Evolutionary conservation across 1,140 invertebrate genomes (phyloP), one percentile per base, ranked within the genome.

Genomic region (Drosophila nigromelanica): DNA sequence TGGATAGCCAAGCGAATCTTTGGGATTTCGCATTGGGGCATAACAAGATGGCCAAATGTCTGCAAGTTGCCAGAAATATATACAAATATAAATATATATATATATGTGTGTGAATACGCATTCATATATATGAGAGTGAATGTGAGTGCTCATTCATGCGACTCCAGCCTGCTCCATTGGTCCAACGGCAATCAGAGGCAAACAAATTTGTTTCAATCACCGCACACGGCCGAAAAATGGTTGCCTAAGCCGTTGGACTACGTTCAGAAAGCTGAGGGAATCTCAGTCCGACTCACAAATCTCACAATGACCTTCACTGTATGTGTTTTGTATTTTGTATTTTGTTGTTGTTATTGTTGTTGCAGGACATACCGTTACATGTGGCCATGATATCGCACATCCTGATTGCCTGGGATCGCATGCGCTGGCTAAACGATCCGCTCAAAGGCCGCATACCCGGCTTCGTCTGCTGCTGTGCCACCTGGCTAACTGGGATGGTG

Each of bases 331-430:
- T 33, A n/a, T n/a, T 7, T 33, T 33, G 30, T 7, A 24, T 24
- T 56, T 14, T 10, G 39, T 37, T 42, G 35, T 48, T 12, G 18
- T 92, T 10, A 43, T 37, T 42, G 35, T 48, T 12, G 18, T 92
- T 92, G 21, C 92, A 95, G 94, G 95, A 95, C 78, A 95, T 94
- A 56, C 95, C 95, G 0, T 90, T 95, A 54, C 94, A 96, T 85
- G 94, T 95, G 14, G 94, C 94, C 7, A 95, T 95, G 92, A 92
- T 96, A 81, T 95, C 95, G 14, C 95, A 95, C 75, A 87, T 96
- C 5, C 90, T 95, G 72, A 95, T 96, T 51, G 95, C 95, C 35
- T 94, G 94, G 82, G 95, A 96, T 87, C 93, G 95, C 60, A 95
- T 94, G 90, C 92, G 95, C 30, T 93, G 94, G 73, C 92, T 95